Evolutionary conservation across 1,140 invertebrate genomes (phyloP).

Genomic region (Chymomyza costata): DNA sequence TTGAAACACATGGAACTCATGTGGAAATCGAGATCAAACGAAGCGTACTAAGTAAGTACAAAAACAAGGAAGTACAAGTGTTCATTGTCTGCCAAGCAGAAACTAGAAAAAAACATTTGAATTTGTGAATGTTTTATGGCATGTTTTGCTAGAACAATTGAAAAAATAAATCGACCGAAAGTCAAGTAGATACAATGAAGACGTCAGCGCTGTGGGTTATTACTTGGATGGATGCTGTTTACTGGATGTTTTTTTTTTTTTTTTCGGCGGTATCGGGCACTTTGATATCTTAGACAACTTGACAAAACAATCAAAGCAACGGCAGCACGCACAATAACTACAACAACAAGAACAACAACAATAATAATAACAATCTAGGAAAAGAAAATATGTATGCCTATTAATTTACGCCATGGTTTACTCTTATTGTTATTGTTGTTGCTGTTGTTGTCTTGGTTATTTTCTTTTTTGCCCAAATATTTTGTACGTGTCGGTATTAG

Average conservation of each 20-base stretch:
- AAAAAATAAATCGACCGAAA: constrained; percentile 67
- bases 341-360: constrained; percentile 31
- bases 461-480: constrained; percentile 54
- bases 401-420: constrained; percentile 62
- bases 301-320: constrained; percentile 66
- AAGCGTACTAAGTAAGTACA: constrained; percentile 24
- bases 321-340: constrained; percentile 22
- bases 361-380: constrained; percentile 37
- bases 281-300: constrained; percentile 74
- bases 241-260: constrained; percentile 1
- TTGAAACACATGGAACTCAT: constrained; percentile 49
- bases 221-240: too few relatives aligned
- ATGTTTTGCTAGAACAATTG: constrained; percentile 66
- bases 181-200: constrained; percentile 72
- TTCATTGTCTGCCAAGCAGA: neutral
- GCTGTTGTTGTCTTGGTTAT: constrained; percentile 28
- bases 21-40: constrained; percentile 38
- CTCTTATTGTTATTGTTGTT: constrained; percentile 29
- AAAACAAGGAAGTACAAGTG: constrained; percentile 45
- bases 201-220: constrained; percentile 74
- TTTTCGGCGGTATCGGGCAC: constrained; percentile 30
- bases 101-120: constrained; percentile 17
- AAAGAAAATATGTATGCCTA: constrained; percentile 64
- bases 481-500: constrained; percentile 35
- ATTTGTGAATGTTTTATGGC: constrained; percentile 41